phyloP scores from a whole-genome alignment of 1,140 invertebrate genomes.

The Hormaphis cornu region DNA sequence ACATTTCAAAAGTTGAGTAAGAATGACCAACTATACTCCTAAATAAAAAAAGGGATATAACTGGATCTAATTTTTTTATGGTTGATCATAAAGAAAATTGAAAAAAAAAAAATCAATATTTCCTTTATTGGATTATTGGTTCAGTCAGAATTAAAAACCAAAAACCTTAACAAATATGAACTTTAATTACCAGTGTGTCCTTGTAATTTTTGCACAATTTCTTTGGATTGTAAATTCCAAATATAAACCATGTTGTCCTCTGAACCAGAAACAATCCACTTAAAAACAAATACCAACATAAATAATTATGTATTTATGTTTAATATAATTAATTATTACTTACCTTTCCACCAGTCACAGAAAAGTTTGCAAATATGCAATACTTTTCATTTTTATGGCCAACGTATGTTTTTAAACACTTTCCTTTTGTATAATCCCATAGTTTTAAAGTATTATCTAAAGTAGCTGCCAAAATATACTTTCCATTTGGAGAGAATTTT shows the following conservation, averaged over 20 bases:
- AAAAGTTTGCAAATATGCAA: constrained; percentile 99
- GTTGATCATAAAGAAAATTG: background rate
- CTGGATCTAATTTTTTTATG: too few species aligned
- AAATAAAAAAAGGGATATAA: too few species aligned
- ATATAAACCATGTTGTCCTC: constrained; percentile 99
- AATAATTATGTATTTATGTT: constrained; percentile 25
- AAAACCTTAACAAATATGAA: background rate
- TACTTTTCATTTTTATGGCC: constrained; percentile 99
- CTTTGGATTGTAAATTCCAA: constrained; percentile 99
- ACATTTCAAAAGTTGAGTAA: too few species aligned
- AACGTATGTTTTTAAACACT: constrained; percentile 94
- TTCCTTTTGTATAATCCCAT: constrained; percentile 97
- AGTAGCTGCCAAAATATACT: constrained; percentile 97
- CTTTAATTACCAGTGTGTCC: constrained; percentile 46
- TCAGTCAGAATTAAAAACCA: too few species aligned
- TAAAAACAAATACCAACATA: constrained; percentile 40
- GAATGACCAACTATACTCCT: too few species aligned
- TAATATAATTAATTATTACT: constrained; percentile 35
- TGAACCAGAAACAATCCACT: constrained; percentile 99
- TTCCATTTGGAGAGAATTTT: constrained; percentile 99
- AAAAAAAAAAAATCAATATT: background rate
- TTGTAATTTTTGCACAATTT: constrained; percentile 94
- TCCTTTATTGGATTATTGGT: background rate
- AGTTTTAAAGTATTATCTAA: constrained; percentile 96
- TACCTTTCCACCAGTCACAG: constrained; percentile 97